These are phyloP conservation scores for Polyploca ridens DNA, from an alignment of 2,888 invertebrate genomes.

Conservation along the genomic window DNA sequence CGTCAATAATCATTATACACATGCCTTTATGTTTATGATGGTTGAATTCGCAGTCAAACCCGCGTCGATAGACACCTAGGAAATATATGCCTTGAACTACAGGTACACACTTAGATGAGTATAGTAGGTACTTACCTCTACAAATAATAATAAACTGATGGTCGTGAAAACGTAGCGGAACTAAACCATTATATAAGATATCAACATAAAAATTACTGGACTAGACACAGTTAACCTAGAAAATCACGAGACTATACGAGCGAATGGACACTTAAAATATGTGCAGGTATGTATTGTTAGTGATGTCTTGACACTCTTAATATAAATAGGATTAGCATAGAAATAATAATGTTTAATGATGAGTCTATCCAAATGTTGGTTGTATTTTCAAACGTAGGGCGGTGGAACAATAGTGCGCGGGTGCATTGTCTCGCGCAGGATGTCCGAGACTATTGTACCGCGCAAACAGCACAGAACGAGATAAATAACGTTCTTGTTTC, in stretches of 20 bases:
- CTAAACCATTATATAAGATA: neutral
- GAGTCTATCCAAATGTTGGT: constrained; percentile 59
- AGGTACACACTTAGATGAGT: neutral
- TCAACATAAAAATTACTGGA: neutral
- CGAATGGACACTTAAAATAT: neutral
- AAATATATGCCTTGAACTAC: neutral
- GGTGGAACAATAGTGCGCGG: constrained; percentile 72
- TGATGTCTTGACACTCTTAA: neutral
- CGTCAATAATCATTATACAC: no score
- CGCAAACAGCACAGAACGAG: constrained; percentile 82
- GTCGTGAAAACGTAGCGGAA: neutral
- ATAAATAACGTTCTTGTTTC: constrained; percentile 64
- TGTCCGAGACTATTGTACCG: constrained; percentile 78
- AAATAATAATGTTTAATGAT: constrained; percentile 45
- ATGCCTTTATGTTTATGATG: no score
- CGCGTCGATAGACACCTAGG: no score
- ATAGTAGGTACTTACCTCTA: neutral
- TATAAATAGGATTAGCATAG: constrained; percentile 43
- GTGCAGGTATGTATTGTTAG: neutral
- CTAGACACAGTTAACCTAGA: neutral
- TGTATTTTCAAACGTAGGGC: constrained; percentile 74
- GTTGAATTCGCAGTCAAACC: no score
- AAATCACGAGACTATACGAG: neutral
- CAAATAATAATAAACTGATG: neutral
- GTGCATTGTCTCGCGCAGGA: constrained; percentile 79